Percentiles rank a stretch among this genome's conserved stretches.
Conservation (phyloP, 2,113 vertebrate species). For the Sprattus sprattus region DNA sequence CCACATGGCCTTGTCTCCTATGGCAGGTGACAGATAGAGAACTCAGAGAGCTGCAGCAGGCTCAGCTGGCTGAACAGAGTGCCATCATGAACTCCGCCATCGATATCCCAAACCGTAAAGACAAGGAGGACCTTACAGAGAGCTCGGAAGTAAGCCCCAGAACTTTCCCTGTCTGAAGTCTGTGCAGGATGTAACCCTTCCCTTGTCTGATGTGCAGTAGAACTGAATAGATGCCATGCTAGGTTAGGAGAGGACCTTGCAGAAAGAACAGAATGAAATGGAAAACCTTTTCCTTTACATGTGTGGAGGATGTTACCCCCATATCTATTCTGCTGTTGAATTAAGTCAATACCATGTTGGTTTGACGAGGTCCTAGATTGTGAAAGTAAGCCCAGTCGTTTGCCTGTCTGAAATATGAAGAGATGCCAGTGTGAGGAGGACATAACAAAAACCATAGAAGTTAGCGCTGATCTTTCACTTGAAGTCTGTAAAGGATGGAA, state of each 20-base stretch:
- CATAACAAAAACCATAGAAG: not conserved
- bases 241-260: not conserved
- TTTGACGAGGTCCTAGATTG: not conserved
- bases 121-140: constrained; percentile 72
- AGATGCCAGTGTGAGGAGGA: not conserved
- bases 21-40: constrained; percentile 76
- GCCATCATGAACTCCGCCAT: constrained; percentile 66
- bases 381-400: not conserved
- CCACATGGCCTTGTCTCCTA: constrained; percentile 16
- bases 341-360: not conserved
- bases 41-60: constrained; percentile 73
- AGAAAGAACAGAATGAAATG: not conserved
- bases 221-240: not conserved
- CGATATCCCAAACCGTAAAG: constrained; percentile 72
- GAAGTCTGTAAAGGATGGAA: not conserved
- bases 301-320: not conserved
- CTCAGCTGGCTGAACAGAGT: constrained; percentile 69
- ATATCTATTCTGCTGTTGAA: not conserved
- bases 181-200: not conserved
- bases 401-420: not conserved
- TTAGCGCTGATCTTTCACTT: not conserved
- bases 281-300: not conserved
- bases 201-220: not conserved
- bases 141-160: constrained; percentile 74
- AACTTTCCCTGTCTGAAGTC: not conserved